phyloP scores from a whole-genome alignment of 2,113 vertebrate species.

The Menura novaehollandiae region DNA sequence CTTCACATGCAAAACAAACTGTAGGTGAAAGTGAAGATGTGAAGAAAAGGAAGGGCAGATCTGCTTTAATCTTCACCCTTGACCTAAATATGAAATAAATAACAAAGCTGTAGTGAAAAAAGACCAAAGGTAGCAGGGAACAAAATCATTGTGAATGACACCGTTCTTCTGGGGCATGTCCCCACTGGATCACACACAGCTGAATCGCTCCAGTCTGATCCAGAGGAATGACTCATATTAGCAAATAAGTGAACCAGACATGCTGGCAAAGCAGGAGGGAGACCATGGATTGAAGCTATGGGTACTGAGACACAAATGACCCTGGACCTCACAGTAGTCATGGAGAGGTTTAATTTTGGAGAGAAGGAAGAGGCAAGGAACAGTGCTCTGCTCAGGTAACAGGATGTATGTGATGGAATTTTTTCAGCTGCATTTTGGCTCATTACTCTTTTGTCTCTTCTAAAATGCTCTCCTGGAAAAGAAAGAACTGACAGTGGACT shows the following conservation, averaged over 20 bases:
- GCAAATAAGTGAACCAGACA: background rate
- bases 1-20: background rate
- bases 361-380: background rate
- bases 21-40: background rate
- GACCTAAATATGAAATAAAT: background rate
- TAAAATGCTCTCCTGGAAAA: background rate
- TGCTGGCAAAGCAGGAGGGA: background rate
- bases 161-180: background rate
- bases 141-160: background rate
- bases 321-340: background rate
- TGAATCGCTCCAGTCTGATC: background rate
- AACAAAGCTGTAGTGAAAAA: background rate
- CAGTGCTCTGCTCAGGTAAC: background rate
- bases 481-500: background rate
- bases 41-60: background rate
- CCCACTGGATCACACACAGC: accelerated
- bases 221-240: background rate
- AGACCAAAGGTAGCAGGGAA: background rate
- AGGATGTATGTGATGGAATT: accelerated
- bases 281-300: background rate
- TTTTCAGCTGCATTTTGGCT: background rate
- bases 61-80: background rate
- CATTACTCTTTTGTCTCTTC: background rate
- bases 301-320: background rate
- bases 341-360: background rate